A percentile compares a stretch with the other conserved stretches of the same genome.
Evolutionary conservation across 2,888 invertebrate species (phyloP).

Genomic region (Volucella bombylans): DNA sequence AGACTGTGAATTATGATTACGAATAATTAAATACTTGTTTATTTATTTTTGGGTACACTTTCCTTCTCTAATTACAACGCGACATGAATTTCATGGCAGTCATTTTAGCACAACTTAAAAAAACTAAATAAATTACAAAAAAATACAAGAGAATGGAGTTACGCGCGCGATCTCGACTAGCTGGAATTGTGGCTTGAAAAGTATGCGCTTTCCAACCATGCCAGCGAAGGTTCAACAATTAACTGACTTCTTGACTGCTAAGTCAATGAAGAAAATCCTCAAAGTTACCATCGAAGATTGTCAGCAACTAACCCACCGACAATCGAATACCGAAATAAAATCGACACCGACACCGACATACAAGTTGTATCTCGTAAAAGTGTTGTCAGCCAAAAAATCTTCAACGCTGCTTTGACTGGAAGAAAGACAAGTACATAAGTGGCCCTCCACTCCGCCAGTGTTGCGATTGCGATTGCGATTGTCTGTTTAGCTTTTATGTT

Average conservation of each 20-base stretch:
- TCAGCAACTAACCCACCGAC: constrained; percentile 63
- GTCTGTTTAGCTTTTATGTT: constrained; percentile 45
- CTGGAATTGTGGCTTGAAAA: constrained; percentile 49
- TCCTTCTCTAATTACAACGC: constrained; percentile 35
- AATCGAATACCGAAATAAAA: constrained; percentile 1
- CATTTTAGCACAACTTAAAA: constrained; percentile 50
- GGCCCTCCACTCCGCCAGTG: neutral
- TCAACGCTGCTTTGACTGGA: constrained; percentile 15
- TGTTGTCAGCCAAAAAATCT: constrained; percentile 50
- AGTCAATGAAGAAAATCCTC: constrained; percentile 71
- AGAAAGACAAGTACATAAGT: constrained; percentile 28
- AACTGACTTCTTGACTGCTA: constrained; percentile 70
- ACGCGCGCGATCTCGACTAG: constrained; percentile 41
- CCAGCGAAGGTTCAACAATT: constrained; percentile 72
- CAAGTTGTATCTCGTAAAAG: constrained; percentile 57
- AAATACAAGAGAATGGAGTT: neutral
- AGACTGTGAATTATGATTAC: constrained; percentile 5
- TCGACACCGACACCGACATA: neutral
- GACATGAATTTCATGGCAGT: constrained; percentile 40
- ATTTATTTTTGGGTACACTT: constrained; percentile 51
- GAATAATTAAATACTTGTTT: constrained; percentile 2
- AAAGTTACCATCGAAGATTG: constrained; percentile 73
- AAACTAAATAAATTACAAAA: neutral
- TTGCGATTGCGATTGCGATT: constrained; percentile 28
- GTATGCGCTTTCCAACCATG: constrained; percentile 67